These are phyloP conservation scores for Cantharis lateralis DNA, from an alignment of 2,888 invertebrate species.

Conservation along the genomic window DNA sequence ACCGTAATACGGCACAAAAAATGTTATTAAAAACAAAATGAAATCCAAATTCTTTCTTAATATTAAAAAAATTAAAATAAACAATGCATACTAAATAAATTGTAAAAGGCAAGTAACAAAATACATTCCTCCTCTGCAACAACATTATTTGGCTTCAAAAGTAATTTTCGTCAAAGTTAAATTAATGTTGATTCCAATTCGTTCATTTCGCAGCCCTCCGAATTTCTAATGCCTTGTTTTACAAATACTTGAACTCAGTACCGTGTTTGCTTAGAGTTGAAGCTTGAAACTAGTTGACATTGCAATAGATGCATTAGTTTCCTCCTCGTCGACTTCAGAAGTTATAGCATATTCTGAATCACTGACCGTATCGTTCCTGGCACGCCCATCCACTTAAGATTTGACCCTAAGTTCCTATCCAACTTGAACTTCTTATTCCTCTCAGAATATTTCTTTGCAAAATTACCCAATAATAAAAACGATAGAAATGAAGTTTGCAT, in stretches of 20 bases:
- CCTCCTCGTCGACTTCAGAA: slow-evolving; percentile 31
- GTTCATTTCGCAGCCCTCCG: slow-evolving; percentile 3
- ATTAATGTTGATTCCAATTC: slow-evolving; percentile 19
- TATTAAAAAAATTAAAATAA: background rate
- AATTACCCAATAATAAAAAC: background rate
- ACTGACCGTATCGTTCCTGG: slow-evolving; percentile 29
- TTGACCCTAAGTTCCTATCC: slow-evolving; percentile 30
- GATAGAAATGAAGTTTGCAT: background rate
- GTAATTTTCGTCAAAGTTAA: slow-evolving; percentile 19
- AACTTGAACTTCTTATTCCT: slow-evolving; percentile 10
- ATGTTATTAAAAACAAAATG: background rate
- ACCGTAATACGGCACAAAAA: background rate
- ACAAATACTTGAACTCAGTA: slow-evolving; percentile 20
- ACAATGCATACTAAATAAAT: background rate
- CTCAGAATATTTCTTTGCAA: background rate
- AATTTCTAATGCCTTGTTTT: slow-evolving; percentile 22
- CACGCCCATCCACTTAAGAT: slow-evolving; percentile 31
- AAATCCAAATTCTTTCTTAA: background rate
- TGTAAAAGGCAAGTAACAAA: background rate
- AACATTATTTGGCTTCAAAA: slow-evolving; percentile 2
- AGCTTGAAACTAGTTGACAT: slow-evolving; percentile 31
- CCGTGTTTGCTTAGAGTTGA: slow-evolving; percentile 24
- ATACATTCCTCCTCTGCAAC: background rate
- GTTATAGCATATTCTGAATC: slow-evolving; percentile 32
- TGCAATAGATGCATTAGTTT: slow-evolving; percentile 31